These are phyloP conservation scores for Oxygymnocypris stewartii DNA, from an alignment of 2,113 vertebrate genomes.

Conservation along the genomic window DNA sequence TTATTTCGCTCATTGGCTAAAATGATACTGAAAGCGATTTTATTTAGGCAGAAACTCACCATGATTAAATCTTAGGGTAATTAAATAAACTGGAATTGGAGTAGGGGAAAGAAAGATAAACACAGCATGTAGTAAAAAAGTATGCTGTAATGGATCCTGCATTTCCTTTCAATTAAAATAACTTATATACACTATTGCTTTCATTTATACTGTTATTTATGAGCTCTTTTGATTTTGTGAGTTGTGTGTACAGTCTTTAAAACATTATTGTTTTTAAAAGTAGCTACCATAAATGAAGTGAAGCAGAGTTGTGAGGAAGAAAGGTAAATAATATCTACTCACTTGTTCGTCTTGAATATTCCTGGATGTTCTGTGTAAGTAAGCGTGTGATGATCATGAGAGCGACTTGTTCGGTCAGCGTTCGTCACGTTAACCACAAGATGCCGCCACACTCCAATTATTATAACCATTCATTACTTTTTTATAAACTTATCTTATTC, in stretches of 20 bases:
- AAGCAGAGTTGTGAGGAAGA: no score
- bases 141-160: no score
- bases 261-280: no score
- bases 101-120: not conserved
- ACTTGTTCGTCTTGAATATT: not conserved
- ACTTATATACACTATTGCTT: no score
- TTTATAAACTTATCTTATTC: not conserved
- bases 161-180: no score
- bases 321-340: no score
- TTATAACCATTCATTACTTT: not conserved
- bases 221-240: no score
- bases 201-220: no score
- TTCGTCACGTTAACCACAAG: conserved; percentile 25
- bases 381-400: not conserved
- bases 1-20: not conserved
- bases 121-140: not conserved
- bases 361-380: not conserved
- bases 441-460: conserved; percentile 22
- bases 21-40: not conserved
- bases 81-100: not conserved
- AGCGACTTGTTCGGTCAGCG: no score
- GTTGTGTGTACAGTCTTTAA: no score
- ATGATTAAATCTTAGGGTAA: not conserved
- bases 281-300: no score
- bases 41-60: not conserved